A percentile compares a stretch with the other conserved stretches of the same genome.
Evolutionary conservation across 2,113 vertebrate genomes (phyloP).

Genomic region (Psephotus haematonotus): DNA sequence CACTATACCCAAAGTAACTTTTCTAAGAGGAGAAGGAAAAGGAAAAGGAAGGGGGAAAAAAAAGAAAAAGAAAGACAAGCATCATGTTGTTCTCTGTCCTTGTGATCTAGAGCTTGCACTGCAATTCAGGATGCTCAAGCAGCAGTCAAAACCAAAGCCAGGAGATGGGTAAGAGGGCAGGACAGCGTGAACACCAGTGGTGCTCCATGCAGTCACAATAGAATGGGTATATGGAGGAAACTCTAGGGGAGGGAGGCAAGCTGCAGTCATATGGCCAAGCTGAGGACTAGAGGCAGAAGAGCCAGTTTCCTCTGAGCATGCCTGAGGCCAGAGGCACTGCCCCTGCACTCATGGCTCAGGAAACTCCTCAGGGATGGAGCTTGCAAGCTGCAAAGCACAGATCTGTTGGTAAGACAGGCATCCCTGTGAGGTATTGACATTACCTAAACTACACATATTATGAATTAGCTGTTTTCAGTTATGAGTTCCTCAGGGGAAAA

Average conservation of each 20-base stretch:
- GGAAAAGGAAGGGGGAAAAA: background rate
- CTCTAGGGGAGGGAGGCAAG: background rate
- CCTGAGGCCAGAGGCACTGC: background rate
- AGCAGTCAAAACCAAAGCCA: background rate
- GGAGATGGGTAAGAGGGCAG: background rate
- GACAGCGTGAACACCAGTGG: accelerated
- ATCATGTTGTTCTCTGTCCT: background rate
- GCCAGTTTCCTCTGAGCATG: accelerated
- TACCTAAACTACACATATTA: accelerated
- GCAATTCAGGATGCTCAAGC: background rate
- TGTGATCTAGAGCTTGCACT: background rate
- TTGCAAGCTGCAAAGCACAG: background rate
- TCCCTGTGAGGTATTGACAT: background rate
- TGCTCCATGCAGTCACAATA: accelerated
- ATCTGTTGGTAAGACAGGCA: background rate
- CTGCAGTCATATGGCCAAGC: background rate
- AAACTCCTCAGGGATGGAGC: background rate
- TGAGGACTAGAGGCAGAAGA: background rate
- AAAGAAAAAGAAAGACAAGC: background rate
- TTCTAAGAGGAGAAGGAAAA: background rate
- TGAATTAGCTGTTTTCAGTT: background rate
- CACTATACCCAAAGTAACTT: background rate
- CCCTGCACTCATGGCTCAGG: accelerated
- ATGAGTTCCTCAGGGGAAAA: background rate
- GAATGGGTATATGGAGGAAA: no score